These are phyloP conservation scores for Prionailurus bengalensis DNA, from an alignment of 2,113 vertebrate genomes.

Conservation along the genomic window DNA sequence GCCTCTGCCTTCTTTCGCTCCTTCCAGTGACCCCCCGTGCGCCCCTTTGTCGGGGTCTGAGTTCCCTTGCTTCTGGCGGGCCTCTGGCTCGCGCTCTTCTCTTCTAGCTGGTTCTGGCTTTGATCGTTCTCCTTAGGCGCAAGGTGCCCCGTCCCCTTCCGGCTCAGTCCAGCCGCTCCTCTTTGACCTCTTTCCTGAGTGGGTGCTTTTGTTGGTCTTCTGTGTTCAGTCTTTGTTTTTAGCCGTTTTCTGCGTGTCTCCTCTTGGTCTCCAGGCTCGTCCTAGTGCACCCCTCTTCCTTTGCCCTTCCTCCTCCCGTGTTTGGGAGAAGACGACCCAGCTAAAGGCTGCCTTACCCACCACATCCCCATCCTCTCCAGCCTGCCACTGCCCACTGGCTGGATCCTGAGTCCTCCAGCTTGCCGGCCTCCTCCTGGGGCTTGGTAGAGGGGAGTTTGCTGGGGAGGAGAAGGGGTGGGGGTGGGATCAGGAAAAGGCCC, in stretches of 20 bases:
- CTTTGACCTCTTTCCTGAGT: background rate
- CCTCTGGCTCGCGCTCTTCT: background rate
- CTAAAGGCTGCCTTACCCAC: background rate
- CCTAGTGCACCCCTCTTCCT: background rate
- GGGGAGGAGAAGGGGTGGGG: too few species aligned
- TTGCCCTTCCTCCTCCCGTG: background rate
- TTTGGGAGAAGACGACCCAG: background rate
- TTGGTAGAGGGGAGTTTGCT: background rate
- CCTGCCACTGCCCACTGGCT: background rate
- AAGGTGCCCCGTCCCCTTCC: background rate
- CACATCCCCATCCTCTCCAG: background rate
- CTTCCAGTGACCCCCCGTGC: fast-evolving
- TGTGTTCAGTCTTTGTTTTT: background rate
- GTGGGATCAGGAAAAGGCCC: background rate
- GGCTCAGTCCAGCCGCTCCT: background rate
- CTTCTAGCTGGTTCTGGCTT: background rate
- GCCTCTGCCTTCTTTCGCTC: background rate
- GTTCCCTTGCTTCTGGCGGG: background rate
- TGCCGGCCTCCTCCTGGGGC: background rate
- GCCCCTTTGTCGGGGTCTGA: background rate
- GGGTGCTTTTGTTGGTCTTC: background rate
- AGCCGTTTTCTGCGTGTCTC: background rate
- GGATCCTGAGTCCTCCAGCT: background rate
- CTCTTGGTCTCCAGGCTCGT: background rate
- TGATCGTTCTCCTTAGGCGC: background rate